Conservation (phyloP, 2,113 vertebrate species). For the Sturnus vulgaris region DNA sequence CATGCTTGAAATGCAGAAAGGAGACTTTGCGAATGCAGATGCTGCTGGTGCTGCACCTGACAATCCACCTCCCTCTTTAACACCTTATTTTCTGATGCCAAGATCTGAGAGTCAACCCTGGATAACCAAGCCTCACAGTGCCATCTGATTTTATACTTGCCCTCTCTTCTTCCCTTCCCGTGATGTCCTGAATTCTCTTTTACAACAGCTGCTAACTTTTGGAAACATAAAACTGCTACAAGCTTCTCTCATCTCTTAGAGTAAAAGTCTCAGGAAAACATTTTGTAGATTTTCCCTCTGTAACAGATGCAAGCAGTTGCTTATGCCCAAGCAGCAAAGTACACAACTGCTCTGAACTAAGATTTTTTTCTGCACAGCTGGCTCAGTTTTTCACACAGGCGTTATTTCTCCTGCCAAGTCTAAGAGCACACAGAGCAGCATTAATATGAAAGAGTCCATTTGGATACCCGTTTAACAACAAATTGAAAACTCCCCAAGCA, state of each 20-base stretch:
- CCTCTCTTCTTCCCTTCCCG: background rate
- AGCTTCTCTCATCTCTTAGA: background rate
- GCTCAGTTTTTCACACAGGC: conserved; percentile 29
- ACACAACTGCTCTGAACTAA: conserved; percentile 1
- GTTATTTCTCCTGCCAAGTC: background rate
- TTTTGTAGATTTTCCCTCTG: background rate
- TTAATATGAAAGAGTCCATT: background rate
- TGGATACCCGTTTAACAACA: background rate
- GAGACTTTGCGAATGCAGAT: background rate
- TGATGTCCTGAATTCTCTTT: background rate
- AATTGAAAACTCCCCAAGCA: background rate
- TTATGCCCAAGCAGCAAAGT: background rate
- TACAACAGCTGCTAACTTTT: background rate
- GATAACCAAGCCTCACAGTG: background rate
- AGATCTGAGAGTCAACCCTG: background rate
- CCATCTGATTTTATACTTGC: background rate
- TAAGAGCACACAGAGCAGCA: background rate
- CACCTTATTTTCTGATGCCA: background rate
- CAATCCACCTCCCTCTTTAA: background rate
- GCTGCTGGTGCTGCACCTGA: background rate
- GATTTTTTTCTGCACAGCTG: conserved; percentile 31
- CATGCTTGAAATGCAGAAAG: background rate
- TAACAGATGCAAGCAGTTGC: background rate
- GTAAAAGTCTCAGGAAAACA: background rate
- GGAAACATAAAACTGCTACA: background rate